phyloP scores from a whole-genome alignment of 1,140 invertebrate species.

The Orchestia grillus region DNA sequence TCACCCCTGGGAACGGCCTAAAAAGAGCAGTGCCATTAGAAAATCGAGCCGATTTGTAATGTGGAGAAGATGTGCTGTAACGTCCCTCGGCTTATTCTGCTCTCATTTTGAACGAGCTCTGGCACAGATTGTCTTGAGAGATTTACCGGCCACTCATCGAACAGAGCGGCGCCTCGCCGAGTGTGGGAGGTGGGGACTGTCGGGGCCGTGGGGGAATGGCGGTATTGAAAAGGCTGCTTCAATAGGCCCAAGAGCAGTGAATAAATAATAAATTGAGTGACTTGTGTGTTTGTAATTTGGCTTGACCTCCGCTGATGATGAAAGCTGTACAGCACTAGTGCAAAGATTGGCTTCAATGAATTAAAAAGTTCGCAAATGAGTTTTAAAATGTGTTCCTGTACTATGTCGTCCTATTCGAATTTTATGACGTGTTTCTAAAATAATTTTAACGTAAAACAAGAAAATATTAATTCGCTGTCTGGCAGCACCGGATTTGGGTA shows the following conservation, averaged over 20 bases:
- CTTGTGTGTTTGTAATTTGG: not conserved
- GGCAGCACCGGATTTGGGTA: too few relatives aligned
- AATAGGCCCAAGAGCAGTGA: not conserved
- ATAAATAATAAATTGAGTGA: not conserved
- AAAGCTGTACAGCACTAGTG: not conserved
- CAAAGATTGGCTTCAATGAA: not conserved
- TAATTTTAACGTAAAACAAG: too few relatives aligned
- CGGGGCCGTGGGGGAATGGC: not conserved
- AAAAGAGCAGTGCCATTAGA: slow-evolving; percentile 47
- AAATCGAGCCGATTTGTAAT: slow-evolving; percentile 48
- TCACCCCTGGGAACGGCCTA: slow-evolving; percentile 49
- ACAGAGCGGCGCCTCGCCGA: not conserved
- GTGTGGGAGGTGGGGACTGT: not conserved
- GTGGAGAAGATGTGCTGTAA: slow-evolving; percentile 38
- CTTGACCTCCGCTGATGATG: not conserved
- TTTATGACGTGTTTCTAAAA: too few relatives aligned
- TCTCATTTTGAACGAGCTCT: not conserved
- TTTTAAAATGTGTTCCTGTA: too few relatives aligned
- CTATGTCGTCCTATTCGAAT: too few relatives aligned
- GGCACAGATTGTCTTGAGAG: slow-evolving; percentile 28
- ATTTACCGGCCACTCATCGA: not conserved
- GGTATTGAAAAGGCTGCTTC: not conserved
- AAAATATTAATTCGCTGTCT: too few relatives aligned
- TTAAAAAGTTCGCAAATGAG: not conserved
- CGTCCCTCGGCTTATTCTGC: not conserved